These are phyloP conservation scores for Siniperca chuatsi DNA, from an alignment of 2,113 vertebrate species.

Conservation along the genomic window DNA sequence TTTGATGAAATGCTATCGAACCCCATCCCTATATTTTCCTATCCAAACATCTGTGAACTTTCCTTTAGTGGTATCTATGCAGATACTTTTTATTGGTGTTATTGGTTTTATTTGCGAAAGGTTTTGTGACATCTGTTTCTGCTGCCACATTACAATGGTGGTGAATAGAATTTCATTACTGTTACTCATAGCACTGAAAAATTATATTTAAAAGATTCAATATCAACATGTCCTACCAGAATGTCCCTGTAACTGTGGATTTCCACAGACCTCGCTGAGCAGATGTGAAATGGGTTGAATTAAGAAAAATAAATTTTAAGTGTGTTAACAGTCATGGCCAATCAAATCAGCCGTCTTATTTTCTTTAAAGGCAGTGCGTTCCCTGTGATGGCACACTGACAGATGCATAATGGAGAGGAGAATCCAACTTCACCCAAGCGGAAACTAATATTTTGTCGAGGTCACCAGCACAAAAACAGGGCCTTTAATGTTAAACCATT, in stretches of 20 bases:
- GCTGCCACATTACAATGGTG: background rate
- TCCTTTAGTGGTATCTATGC: background rate
- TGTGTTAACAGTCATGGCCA: slow-evolving; percentile 26
- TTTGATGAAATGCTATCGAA: background rate
- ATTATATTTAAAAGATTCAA: background rate
- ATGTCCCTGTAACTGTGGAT: background rate
- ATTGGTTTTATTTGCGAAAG: background rate
- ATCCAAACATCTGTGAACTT: background rate
- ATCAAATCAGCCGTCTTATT: slow-evolving; percentile 52
- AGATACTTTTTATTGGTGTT: background rate
- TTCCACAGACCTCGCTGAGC: background rate
- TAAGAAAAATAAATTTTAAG: slow-evolving; percentile 47
- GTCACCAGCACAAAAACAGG: background rate
- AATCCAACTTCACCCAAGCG: slow-evolving; percentile 2
- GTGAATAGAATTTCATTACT: background rate
- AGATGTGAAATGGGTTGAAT: slow-evolving; percentile 49
- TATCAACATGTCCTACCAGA: background rate
- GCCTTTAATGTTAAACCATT: background rate
- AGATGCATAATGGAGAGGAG: slow-evolving; percentile 19
- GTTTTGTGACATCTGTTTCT: background rate
- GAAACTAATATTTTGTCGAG: background rate
- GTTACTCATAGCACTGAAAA: background rate
- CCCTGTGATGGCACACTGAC: slow-evolving; percentile 11
- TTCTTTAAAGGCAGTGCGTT: slow-evolving; percentile 24
- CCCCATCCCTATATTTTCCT: background rate